Evolutionary conservation across 2,113 vertebrate genomes (phyloP).

Genomic region (Antechinus flavipes): DNA sequence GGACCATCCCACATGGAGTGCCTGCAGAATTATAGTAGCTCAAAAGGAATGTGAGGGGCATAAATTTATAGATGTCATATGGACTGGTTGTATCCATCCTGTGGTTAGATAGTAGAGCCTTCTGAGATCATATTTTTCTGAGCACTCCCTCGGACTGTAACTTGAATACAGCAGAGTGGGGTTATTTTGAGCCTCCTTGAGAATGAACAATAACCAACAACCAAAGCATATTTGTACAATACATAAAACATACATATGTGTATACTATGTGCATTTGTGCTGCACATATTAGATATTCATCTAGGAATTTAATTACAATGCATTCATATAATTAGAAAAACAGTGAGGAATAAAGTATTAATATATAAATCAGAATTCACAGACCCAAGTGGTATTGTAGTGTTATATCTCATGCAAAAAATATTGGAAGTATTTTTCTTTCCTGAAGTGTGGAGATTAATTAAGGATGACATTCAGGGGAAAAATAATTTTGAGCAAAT

Average conservation of each 20-base stretch:
- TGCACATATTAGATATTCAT: not conserved
- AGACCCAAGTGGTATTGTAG: not conserved
- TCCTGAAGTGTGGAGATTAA: not conserved
- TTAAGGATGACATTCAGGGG: constrained; percentile 28
- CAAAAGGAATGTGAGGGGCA: not conserved
- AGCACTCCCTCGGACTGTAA: not conserved
- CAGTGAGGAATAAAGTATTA: constrained; percentile 32
- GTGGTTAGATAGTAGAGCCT: not conserved
- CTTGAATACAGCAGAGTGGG: no score
- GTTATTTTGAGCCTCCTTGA: not conserved
- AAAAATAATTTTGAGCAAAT: constrained; percentile 42
- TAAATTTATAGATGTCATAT: not conserved
- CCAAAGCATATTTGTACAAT: not conserved
- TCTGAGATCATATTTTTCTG: not conserved
- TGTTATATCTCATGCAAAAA: not conserved
- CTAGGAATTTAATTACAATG: not conserved
- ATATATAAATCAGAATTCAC: constrained; percentile 25
- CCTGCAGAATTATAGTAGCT: not conserved
- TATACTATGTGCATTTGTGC: not conserved
- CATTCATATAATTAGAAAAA: not conserved
- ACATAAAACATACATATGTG: no score
- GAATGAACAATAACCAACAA: not conserved
- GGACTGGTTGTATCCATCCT: not conserved
- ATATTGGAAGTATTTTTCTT: constrained; percentile 13
- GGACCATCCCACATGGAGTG: not conserved